Evolutionary conservation across 1,140 invertebrate species (phyloP), one percentile per base, ranked within the genome.

Genomic region (Notospermus geniculatus): DNA sequence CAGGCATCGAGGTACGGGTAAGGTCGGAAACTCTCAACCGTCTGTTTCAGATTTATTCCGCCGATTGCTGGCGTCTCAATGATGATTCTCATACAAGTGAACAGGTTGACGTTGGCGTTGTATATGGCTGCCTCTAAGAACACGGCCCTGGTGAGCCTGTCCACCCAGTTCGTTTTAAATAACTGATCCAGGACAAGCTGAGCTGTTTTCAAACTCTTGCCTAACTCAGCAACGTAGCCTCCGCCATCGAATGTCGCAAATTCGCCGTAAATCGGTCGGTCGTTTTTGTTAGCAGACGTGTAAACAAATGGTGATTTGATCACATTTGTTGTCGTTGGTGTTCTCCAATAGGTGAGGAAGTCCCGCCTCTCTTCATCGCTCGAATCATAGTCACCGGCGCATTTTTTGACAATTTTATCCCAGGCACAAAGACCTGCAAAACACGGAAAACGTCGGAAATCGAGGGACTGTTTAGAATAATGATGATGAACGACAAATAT

Each of bases 81-180:
- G 29, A 67, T 56, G 9, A 78, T 60, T 30, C 61, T 67, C 22
- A 66, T 54, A 43, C 67, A 71, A 2, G 67, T 61, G 54, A 78
- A 72, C 30, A 72, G 53, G 60, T 76, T 74, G 0, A 63, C 63
- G 57, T 75, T 68, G 7, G 83, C 76, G 63, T 84, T 85, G 64
- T 85, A 86, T 0, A 83, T 70, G 15, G 82, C 82, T 65, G 84
- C 84, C 59, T 86, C 84, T 7, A 84, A 69, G 60, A 85, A 78
- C 27, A 86, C 72, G 4, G 83, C 83, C 67, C 84, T 68, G 0
- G 85, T 85, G 19, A 76, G 66, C n/a, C 73, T 60, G 65, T 86
- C 84, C n/a, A 85, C 71, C 85, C 85, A 86, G 0, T 64, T 67
- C 41, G 72, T 59, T 0, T 69, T 57, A 25, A 80, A 64, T 4